Conservation (phyloP, 2,797 vertebrate species). For the Sebastes reedi region DNA sequence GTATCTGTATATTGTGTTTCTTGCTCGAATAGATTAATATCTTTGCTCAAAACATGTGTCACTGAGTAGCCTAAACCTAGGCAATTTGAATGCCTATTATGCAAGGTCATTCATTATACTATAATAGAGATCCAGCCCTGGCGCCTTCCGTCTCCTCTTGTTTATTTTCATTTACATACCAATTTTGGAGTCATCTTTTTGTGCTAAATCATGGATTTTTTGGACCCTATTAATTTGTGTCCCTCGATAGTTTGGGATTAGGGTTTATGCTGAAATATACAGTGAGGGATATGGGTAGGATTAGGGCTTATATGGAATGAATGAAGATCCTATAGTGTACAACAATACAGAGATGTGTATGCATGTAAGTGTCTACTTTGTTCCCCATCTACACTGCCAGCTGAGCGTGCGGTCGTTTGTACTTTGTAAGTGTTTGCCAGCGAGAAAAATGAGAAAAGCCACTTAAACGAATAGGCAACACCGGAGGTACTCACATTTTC, state of each 20-base stretch:
- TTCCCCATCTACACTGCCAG: not conserved
- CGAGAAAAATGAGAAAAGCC: constrained; percentile 14
- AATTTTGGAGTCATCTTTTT: constrained; percentile 7
- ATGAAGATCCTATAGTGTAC: not conserved
- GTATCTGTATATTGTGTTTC: not conserved
- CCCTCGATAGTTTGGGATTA: not conserved
- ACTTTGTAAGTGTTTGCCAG: not conserved
- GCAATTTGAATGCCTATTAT: constrained; percentile 31
- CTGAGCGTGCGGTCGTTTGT: not conserved
- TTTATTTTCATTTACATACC: constrained; percentile 40
- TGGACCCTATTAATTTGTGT: not conserved
- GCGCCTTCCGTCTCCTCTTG: not conserved
- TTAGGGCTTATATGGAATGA: not conserved
- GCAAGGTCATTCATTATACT: constrained; percentile 43
- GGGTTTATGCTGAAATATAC: constrained; percentile 7
- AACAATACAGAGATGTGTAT: not conserved
- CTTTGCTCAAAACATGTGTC: constrained; percentile 20
- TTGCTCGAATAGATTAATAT: constrained; percentile 17
- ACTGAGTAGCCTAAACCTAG: not conserved
- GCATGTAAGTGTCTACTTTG: not conserved
- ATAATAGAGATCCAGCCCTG: not conserved
- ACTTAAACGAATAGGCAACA: constrained; percentile 15
- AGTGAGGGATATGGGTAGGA: not conserved
- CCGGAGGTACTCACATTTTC: not conserved
- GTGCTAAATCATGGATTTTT: constrained; percentile 4